These are phyloP conservation scores for Epiblema foenella DNA, from an alignment of 2,888 invertebrate species.

Conservation along the genomic window DNA sequence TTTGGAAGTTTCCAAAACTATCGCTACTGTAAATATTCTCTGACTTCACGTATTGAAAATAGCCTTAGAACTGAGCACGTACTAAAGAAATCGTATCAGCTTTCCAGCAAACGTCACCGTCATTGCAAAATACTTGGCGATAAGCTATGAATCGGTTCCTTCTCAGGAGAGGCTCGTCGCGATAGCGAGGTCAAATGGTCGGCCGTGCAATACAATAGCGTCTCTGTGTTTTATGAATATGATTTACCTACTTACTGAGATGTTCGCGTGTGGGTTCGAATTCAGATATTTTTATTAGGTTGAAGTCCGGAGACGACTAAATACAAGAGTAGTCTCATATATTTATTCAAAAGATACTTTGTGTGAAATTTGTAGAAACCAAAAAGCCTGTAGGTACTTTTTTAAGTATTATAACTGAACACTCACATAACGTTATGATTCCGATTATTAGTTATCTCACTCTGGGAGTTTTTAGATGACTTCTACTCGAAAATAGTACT, in stretches of 20 bases:
- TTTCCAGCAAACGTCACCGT: constrained; percentile 56
- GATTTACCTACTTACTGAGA: constrained; percentile 57
- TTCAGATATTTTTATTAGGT: neutral
- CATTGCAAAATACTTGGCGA: constrained; percentile 55
- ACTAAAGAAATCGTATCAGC: constrained; percentile 32
- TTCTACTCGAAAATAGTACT: neutral
- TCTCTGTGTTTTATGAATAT: constrained; percentile 56
- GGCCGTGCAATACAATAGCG: constrained; percentile 61
- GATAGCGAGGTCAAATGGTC: constrained; percentile 77
- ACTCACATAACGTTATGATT: neutral
- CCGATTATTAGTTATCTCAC: neutral
- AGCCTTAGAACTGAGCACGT: constrained; percentile 26
- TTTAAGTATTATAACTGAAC: neutral
- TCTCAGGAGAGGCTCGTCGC: constrained; percentile 70
- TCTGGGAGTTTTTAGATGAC: neutral
- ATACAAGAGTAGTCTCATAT: neutral
- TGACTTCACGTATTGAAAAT: constrained; percentile 35
- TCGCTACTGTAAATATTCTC: constrained; percentile 16
- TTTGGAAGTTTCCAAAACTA: constrained; percentile 32
- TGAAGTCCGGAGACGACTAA: neutral
- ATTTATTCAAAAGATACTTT: neutral
- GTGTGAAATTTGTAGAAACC: neutral
- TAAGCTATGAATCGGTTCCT: constrained; percentile 66
- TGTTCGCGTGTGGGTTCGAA: constrained; percentile 8
- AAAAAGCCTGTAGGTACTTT: too few relatives aligned